These are phyloP conservation scores for Tachyglossus aculeatus DNA, from an alignment of 2,797 vertebrate genomes.

Conservation along the genomic window DNA sequence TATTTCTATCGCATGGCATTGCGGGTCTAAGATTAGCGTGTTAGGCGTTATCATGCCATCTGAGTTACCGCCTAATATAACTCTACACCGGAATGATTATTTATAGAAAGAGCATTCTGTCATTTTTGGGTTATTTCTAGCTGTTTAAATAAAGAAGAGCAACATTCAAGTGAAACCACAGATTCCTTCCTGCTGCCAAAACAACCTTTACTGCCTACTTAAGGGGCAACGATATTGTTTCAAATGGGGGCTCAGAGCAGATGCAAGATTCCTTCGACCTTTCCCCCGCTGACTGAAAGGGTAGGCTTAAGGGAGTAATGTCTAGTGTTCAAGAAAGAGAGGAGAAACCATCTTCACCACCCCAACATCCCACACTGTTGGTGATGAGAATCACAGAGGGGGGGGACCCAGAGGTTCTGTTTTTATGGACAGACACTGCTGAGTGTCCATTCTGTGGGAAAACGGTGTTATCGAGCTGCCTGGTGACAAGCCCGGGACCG, in stretches of 20 bases:
- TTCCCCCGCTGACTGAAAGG: slow-evolving; percentile 43
- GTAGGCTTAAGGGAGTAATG: slow-evolving; percentile 19
- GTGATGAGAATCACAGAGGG: slow-evolving; percentile 67
- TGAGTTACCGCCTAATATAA: slow-evolving; percentile 93
- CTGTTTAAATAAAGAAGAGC: slow-evolving; percentile 80
- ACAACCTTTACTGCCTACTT: slow-evolving; percentile 74
- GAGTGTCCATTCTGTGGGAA: slow-evolving; percentile 63
- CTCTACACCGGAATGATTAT: slow-evolving; percentile 90
- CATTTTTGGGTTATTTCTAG: slow-evolving; percentile 88
- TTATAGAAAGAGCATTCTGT: slow-evolving; percentile 88
- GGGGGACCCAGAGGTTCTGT: slow-evolving; percentile 66
- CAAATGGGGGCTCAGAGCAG: slow-evolving; percentile 54
- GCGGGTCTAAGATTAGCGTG: slow-evolving; percentile 97
- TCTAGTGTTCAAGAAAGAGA: slow-evolving; percentile 31
- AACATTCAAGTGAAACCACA: slow-evolving; percentile 80
- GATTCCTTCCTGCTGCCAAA: slow-evolving; percentile 82
- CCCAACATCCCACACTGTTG: slow-evolving; percentile 35
- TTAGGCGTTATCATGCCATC: slow-evolving; percentile 96
- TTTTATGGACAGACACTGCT: slow-evolving; percentile 70
- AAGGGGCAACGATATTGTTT: slow-evolving; percentile 65
- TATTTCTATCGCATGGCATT: slow-evolving; percentile 99
- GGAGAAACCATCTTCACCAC: slow-evolving; percentile 23
- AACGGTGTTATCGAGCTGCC: slow-evolving; percentile 38
- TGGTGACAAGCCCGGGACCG: slow-evolving; percentile 3
- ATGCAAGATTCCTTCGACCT: slow-evolving; percentile 60